These are phyloP conservation scores for Sylvilagus floridanus DNA, from an alignment of 2,797 vertebrate species.

Conservation along the genomic window DNA sequence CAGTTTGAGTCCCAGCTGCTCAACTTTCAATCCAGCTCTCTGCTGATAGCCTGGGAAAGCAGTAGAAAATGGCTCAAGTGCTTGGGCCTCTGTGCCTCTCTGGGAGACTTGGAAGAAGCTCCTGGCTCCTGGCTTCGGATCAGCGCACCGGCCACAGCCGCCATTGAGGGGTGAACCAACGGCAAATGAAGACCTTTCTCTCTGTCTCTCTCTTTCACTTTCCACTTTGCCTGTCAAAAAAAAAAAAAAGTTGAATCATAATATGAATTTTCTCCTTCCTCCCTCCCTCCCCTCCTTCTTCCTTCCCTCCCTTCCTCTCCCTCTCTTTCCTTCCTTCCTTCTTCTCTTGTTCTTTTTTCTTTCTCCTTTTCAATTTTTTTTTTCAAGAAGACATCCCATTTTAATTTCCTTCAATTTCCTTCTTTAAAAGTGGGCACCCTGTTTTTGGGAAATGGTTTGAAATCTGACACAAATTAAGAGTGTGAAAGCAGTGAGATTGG, in stretches of 20 bases:
- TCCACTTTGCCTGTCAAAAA: no score
- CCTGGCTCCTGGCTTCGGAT: no score
- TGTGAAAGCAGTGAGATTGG: background rate
- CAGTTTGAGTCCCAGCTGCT: no score
- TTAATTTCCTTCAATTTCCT: conserved; percentile 44
- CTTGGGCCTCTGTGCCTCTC: no score
- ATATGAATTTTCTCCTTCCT: background rate
- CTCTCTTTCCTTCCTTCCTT: background rate
- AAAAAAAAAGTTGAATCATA: background rate
- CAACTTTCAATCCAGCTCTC: no score
- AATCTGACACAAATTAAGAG: background rate
- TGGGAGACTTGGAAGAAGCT: no score
- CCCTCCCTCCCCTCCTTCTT: no score
- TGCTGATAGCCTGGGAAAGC: no score
- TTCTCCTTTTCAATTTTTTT: background rate
- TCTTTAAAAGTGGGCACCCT: background rate
- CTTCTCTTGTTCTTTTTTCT: fast-evolving
- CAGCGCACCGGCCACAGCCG: no score
- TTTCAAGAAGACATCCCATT: background rate
- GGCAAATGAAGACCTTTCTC: no score
- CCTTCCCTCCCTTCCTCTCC: background rate
- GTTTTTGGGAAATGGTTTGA: background rate
- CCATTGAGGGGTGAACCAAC: no score
- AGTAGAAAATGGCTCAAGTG: background rate
- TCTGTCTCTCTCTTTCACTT: no score